Evolutionary conservation across 2,797 vertebrate genomes (phyloP).

Genomic region (Chaunax sp.): DNA sequence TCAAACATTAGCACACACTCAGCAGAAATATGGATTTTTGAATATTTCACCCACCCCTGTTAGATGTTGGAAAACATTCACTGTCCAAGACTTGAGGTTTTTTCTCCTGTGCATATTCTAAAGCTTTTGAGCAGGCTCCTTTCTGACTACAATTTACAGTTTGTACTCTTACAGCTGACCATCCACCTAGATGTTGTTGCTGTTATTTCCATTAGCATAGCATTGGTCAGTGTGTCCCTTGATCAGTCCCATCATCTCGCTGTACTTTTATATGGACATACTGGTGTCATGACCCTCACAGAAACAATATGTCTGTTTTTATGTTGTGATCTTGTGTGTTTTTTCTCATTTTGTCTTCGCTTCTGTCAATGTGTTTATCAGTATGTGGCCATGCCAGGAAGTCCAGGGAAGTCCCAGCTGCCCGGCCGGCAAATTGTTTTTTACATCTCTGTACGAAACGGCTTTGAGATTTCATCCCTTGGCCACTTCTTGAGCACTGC

Average conservation of each 20-base stretch:
- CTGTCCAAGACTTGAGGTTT: no score
- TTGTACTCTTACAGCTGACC: constrained; percentile 10
- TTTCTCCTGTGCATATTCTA: no score
- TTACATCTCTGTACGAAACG: constrained; percentile 19
- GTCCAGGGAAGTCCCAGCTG: constrained; percentile 16
- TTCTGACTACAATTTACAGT: constrained; percentile 11
- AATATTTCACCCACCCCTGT: constrained; percentile 15
- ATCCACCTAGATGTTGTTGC: constrained; percentile 27
- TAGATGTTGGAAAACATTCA: constrained; percentile 1
- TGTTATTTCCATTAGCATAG: constrained; percentile 40
- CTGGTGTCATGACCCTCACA: constrained; percentile 39
- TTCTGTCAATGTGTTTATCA: constrained; percentile 18
- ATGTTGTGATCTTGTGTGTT: constrained; percentile 15
- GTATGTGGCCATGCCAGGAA: constrained; percentile 26
- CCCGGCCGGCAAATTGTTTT: constrained; percentile 14
- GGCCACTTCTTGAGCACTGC: constrained; percentile 32
- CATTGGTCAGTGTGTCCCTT: constrained; percentile 8
- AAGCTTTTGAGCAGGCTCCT: background rate
- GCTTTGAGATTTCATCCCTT: constrained; percentile 14
- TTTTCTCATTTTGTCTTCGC: constrained; percentile 23
- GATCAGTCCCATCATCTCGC: constrained; percentile 13
- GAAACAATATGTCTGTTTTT: constrained; percentile 34
- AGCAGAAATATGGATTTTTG: constrained; percentile 1
- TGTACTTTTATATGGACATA: constrained; percentile 42
- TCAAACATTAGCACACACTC: constrained; percentile 1